phyloP scores from a whole-genome alignment of 2,113 vertebrate species.

The Scomber japonicus region DNA sequence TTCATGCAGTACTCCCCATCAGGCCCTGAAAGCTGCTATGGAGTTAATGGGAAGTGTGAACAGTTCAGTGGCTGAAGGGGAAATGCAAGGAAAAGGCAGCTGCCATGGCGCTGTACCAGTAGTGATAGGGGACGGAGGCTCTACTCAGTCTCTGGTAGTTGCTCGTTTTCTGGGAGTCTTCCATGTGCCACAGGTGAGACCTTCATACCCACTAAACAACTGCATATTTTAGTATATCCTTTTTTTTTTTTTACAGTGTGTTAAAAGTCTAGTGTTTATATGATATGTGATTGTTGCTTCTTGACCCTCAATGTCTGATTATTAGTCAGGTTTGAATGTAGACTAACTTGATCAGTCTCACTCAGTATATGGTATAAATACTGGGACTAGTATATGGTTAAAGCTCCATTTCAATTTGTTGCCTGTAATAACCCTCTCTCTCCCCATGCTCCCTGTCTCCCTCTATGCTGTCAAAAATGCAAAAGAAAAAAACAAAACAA shows the following conservation, averaged over 20 bases:
- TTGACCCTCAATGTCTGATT: no score
- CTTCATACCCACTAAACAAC: neutral
- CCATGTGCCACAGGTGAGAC: constrained; percentile 83
- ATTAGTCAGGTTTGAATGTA: no score
- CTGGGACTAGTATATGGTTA: no score
- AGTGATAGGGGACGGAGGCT: constrained; percentile 87
- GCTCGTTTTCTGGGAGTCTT: constrained; percentile 84
- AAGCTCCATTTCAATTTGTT: no score
- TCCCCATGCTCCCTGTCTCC: no score
- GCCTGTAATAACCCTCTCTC: no score
- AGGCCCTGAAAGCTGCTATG: constrained; percentile 81
- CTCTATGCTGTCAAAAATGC: no score
- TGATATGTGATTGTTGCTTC: no score
- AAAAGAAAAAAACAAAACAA: no score
- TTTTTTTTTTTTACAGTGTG: neutral
- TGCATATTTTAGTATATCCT: neutral
- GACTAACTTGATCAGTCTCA: no score
- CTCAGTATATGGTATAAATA: no score
- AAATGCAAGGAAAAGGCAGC: constrained; percentile 14
- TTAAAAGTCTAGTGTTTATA: neutral
- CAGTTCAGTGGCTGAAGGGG: neutral
- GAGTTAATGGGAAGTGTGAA: constrained; percentile 74
- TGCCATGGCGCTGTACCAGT: constrained; percentile 72
- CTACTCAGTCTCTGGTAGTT: constrained; percentile 86
- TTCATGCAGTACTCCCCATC: constrained; percentile 82